Base-by-base conservation (phyloP, 2,797 vertebrate genomes). In the Karalla daura region DNA sequence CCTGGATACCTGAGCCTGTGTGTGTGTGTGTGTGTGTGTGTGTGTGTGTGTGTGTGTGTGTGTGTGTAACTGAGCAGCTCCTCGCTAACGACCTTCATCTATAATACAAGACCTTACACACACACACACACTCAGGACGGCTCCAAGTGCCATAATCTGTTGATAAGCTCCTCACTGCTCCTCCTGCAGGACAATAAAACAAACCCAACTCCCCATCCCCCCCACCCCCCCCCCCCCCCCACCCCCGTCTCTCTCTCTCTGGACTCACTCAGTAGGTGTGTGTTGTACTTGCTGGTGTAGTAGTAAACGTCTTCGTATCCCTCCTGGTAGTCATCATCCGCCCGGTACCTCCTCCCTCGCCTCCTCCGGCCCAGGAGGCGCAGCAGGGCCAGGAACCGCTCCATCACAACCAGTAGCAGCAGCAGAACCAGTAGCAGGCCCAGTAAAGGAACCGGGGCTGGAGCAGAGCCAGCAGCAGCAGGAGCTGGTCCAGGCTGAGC, bases 261-360 rank as follows among this genome's bases (percentile, higher is more conserved):
- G 60, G 64, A 74, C 76, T 82, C 70, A 97, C 97, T 96, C 91
- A 94, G 93, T 90, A 97, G 95, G 94, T 97, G 86, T 71, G 89
- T 82, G 87, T 80, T 89, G 89, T 90, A 90, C 85, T 90, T 90
- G 89, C 87, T 89, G 95, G 89, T 98, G 95, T 99, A 99, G 91
- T 97, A 98, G 92, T 98, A 98, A 81, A 99, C 96, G 77, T 99
- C 98, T 92, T 98, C 98, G 5, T 99, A 99, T 49, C 98, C 97
- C 90, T 99, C 98, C 8, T 98, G 98, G 92, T 99, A 98, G 88
- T 98, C 97, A 89, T 98, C 97, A 86, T 98, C 98, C 0, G 97
- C 96, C 18, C 96, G 94, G 90, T 98, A 99, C 94, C 96, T 96
- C 93, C 97, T 98, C 67, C 96, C 95, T 86, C 96, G 95, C 89